phyloP scores from a whole-genome alignment of 1,140 invertebrate species.

The Streblospio benedicti region DNA sequence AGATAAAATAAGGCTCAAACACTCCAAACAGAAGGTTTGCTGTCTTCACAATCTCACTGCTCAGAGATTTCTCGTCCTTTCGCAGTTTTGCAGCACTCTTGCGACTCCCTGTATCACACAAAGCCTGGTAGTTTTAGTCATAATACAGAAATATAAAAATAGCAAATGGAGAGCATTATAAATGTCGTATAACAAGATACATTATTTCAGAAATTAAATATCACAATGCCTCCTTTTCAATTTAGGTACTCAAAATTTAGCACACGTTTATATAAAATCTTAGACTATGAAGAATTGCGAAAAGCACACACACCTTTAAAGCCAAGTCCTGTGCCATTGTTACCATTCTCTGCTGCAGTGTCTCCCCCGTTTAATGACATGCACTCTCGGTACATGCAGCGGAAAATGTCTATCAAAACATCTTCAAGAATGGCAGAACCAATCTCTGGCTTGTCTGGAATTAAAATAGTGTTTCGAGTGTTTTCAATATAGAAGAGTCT shows the following conservation, averaged over 20 bases:
- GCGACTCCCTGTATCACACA: no score
- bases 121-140: no score
- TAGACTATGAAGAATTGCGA: not conserved
- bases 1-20: slow-evolving; percentile 75
- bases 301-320: not conserved
- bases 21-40: slow-evolving; percentile 78
- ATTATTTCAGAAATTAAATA: no score
- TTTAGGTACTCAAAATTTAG: no score
- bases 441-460: slow-evolving; percentile 86
- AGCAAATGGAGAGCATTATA: no score
- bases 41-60: slow-evolving; percentile 62
- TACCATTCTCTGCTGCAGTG: not conserved
- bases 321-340: not conserved
- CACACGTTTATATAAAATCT: no score
- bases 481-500: no score
- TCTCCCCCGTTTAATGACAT: not conserved
- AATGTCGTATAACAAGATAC: no score
- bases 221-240: no score
- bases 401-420: slow-evolving; percentile 76
- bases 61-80: slow-evolving; percentile 15
- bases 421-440: slow-evolving; percentile 75
- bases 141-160: no score
- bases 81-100: not conserved
- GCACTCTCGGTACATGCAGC: slow-evolving; percentile 50
- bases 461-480: no score